Base-by-base conservation (phyloP, 2,888 invertebrate genomes). In the Calliopum simillimum region DNA sequence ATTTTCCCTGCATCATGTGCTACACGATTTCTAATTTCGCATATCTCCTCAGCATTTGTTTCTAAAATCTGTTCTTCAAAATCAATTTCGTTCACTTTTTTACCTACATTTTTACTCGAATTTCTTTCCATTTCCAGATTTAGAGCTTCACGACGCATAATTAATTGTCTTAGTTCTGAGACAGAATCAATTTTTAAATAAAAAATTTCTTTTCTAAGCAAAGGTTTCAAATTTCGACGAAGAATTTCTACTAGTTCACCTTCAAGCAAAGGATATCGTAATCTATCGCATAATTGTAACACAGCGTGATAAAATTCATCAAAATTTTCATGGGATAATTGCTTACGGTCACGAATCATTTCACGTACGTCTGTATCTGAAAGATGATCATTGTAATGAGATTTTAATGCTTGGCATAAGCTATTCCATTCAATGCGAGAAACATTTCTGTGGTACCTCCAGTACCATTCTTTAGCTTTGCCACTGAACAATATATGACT, bases 401-500 rank as follows among this genome's bases (percentile, higher is more conserved):
- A 55, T 11, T 64, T 33, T 3, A 72, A 49, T 2, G 67, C 21
- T 43, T 13, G 14, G 11, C 72, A 66, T 4, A 72, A 23, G 2
- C 6, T 33, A 19, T 44, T 43, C 69, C 69, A 71, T 25, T 65
- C 53, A 14, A 63, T 23, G 16, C 56, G 5, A 12, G 65, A 53
- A 43, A 62, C 56, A n/a, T 16, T 66, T 47, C 65, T 33, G 3
- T 55, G 43, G 59, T 44, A 71, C 12, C 72, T 61, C 63, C 70
- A 70, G 59, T 58, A 74, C 72, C 71, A 74, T 58, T 70, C 70
- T 44, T 65, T 59, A 4, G 71, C 70, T 56, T 43, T 63, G 2
- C 62, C 70, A n/a, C 44, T 1, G 59, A 70, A 70, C 3, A 73
- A 62, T 47, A 70, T 65, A 16, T 72, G 69, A 19, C 61, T 47